These are phyloP conservation scores for Toxotes chatareus DNA, from an alignment of 2,113 vertebrate species.

Conservation along the genomic window DNA sequence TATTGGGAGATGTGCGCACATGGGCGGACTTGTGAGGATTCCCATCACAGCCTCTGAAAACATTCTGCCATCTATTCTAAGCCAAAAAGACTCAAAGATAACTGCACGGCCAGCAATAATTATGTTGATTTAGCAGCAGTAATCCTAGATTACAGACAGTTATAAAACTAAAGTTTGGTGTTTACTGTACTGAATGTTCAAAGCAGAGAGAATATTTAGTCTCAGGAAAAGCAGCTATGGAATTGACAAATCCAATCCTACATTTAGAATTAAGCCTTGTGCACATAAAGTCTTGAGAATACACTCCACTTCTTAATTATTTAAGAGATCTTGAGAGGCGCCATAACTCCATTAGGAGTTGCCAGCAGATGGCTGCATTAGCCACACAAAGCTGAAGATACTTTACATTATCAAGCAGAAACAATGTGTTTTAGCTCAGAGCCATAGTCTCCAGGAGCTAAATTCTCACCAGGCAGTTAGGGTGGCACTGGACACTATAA, in stretches of 20 bases:
- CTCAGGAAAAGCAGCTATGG: conserved; percentile 12
- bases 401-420: conserved; percentile 65
- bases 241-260: conserved; percentile 47
- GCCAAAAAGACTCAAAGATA: conserved; percentile 32
- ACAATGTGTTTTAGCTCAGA: conserved; percentile 46
- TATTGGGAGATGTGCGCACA: conserved; percentile 28
- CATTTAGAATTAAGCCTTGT: conserved; percentile 44
- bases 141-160: conserved; percentile 42
- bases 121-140: conserved; percentile 44
- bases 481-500: conserved; percentile 9
- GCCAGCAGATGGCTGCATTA: conserved; percentile 67
- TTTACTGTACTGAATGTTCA: conserved; percentile 22
- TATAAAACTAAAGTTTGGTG: conserved; percentile 9
- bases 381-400: conserved; percentile 51
- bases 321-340: conserved; percentile 58
- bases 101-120: conserved; percentile 28
- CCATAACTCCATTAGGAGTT: conserved; percentile 64
- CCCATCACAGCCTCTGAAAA: conserved; percentile 41
- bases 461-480: conserved; percentile 28
- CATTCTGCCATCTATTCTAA: conserved; percentile 36
- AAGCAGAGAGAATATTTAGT: conserved; percentile 42
- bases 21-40: conserved; percentile 43
- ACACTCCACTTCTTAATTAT: conserved; percentile 62
- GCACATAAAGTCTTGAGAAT: conserved; percentile 53
- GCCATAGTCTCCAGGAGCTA: conserved; percentile 9